Evolutionary conservation across 2,113 vertebrate genomes (phyloP), one percentile per base, ranked within the genome.

Genomic region (Diphyllodes magnificus): DNA sequence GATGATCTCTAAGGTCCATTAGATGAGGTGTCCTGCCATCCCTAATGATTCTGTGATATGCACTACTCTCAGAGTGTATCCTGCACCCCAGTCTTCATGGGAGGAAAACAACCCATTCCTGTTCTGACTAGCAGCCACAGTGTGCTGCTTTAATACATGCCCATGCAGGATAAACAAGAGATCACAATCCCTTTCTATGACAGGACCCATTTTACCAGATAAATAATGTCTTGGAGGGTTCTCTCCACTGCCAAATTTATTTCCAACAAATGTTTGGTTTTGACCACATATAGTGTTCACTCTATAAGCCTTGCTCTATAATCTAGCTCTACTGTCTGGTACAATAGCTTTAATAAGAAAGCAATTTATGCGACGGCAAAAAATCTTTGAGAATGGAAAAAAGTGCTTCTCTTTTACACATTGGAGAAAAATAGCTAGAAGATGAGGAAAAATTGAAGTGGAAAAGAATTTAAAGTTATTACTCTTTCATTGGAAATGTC

Each of bases 131-230:
- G 53, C 15, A 68, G 13, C 11, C 37, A n/a, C 30, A 39, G 2
- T 6, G 7, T 56, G 21, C 39, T 65, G 22, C 21, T 70, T 70
- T 53, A n/a, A n/a, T 20, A 33, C 0, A 0, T 45, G 19, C 1
- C 14, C 11, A 7, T 11, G 10, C 4, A 63, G 12, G 30, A 63
- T 47, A 63, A 72, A 68, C 21, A 50, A n/a, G 39, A 70, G 8
- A 39, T 9, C 4, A 59, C 13, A 42, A 49, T 13, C 9, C 1
- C 2, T 5, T 64, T 53, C 31, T 64, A 42, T 42, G 44, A 83
- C 30, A 47, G 22, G 7, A 37, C 6, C 22, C 7, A 23, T 19
- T 56, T 88, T 17, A 77, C 22, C 19, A 77, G 47, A 63, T 31
- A 63, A 78, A 68, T 63, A 30, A 50, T 47, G 25, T n/a, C 37